phyloP scores from a whole-genome alignment of 1,140 invertebrate genomes.

The Tetramorium simillimum region DNA sequence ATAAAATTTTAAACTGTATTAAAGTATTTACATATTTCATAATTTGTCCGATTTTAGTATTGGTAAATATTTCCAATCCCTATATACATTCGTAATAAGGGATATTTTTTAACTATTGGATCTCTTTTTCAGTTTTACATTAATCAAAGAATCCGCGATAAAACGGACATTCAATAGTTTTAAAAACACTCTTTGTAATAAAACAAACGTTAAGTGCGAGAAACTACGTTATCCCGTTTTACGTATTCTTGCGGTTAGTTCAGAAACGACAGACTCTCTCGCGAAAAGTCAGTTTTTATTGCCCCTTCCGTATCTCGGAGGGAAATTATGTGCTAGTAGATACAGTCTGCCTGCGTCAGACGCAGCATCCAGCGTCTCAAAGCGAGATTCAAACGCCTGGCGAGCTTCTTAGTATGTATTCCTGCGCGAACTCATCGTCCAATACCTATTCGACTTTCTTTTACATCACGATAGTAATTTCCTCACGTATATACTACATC shows the following conservation, averaged over 20 bases:
- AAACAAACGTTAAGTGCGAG: conserved; percentile 17
- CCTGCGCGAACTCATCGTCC: conserved; percentile 37
- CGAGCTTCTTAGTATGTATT: conserved; percentile 48
- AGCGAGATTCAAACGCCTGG: conserved; percentile 40
- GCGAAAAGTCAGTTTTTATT: conserved; percentile 39
- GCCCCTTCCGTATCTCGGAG: conserved; percentile 20
- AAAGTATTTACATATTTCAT: background rate
- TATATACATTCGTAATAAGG: too few relatives aligned
- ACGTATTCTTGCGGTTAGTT: background rate
- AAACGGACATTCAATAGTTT: background rate
- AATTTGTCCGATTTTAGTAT: background rate
- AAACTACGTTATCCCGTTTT: conserved; percentile 29
- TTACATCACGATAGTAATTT: conserved; percentile 48
- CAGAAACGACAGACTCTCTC: conserved; percentile 5
- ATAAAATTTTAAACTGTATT: background rate
- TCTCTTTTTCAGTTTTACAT: background rate
- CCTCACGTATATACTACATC: conserved; percentile 14
- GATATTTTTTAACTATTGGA: background rate
- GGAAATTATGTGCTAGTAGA: conserved; percentile 42
- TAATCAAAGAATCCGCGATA: background rate
- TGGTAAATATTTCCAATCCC: background rate
- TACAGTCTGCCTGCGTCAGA: conserved; percentile 40
- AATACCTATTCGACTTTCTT: conserved; percentile 33
- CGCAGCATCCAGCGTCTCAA: conserved; percentile 31
- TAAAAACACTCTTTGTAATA: background rate